phyloP scores from a whole-genome alignment of 2,888 invertebrate species.

The Aporophyla lueneburgensis region DNA sequence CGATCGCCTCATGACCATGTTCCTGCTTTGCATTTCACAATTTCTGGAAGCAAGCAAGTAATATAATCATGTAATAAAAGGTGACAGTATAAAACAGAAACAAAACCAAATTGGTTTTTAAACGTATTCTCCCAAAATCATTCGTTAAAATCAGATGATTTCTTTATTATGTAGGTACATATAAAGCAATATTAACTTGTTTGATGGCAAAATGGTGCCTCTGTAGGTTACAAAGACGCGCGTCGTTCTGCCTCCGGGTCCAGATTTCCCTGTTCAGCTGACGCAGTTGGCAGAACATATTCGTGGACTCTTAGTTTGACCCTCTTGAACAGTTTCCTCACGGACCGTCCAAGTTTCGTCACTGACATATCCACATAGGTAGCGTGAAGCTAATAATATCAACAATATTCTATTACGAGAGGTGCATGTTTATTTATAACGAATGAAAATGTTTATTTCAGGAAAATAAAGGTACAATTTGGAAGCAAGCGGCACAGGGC shows the following conservation, averaged over 20 bases:
- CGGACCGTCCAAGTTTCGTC: constrained; percentile 11
- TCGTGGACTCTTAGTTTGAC: not conserved
- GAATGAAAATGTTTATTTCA: constrained; percentile 35
- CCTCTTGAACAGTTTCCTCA: constrained; percentile 11
- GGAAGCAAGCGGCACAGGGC: not conserved
- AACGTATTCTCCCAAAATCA: not conserved
- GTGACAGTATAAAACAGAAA: not conserved
- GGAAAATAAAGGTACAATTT: constrained; percentile 13
- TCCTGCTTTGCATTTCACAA: not conserved
- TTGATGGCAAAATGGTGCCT: not conserved
- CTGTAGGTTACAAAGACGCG: not conserved
- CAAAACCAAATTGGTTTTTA: not conserved
- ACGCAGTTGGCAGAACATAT: not conserved
- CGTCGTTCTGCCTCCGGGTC: not conserved
- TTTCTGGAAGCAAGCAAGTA: not conserved
- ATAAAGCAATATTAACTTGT: not conserved
- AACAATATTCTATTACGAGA: constrained; percentile 27
- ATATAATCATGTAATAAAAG: not conserved
- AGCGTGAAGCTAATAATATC: constrained; percentile 30
- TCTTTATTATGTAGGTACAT: not conserved
- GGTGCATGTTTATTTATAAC: constrained; percentile 39
- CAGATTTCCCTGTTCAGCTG: not conserved
- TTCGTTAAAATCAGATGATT: not conserved
- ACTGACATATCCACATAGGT: constrained; percentile 1
- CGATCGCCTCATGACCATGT: too few species aligned